Evolutionary conservation across 2,113 vertebrate species (phyloP).

Genomic region (Holacanthus passer): DNA sequence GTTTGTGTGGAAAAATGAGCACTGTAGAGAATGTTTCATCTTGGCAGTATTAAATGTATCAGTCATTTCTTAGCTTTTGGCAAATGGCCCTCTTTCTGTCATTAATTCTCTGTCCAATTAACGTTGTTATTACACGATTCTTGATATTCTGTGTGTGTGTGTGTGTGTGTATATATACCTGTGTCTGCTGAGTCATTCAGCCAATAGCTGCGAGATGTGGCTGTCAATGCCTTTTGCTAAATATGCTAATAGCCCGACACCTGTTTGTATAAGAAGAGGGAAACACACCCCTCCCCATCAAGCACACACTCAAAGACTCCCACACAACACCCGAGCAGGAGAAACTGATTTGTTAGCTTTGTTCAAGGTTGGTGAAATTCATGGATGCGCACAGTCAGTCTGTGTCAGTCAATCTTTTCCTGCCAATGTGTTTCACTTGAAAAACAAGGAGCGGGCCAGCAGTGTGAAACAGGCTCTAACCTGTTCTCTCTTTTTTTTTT

Average conservation of each 20-base stretch:
- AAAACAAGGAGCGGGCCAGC: not conserved
- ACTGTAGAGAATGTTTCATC: slow-evolving; percentile 45
- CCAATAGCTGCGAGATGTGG: slow-evolving; percentile 51
- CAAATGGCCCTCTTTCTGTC: slow-evolving; percentile 26
- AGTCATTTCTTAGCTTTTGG: slow-evolving; percentile 49
- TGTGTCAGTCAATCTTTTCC: not conserved
- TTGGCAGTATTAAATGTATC: slow-evolving; percentile 43
- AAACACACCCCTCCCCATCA: slow-evolving; percentile 38
- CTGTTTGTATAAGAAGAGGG: slow-evolving; percentile 74
- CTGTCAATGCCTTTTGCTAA: slow-evolving; percentile 67
- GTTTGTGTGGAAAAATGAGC: slow-evolving; percentile 19
- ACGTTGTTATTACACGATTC: slow-evolving; percentile 18
- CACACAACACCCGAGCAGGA: slow-evolving; percentile 18
- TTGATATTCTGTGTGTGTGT: not conserved
- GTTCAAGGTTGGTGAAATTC: not conserved
- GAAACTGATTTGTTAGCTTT: slow-evolving; percentile 19
- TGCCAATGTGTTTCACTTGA: not conserved
- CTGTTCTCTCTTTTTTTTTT: slow-evolving; percentile 1
- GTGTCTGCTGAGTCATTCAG: slow-evolving; percentile 51
- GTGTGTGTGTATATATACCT: not conserved
- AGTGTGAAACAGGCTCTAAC: not conserved
- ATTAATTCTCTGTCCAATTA: slow-evolving; percentile 39
- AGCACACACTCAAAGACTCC: slow-evolving; percentile 23
- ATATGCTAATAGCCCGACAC: slow-evolving; percentile 78
- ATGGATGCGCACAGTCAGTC: not conserved